A percentile compares a stretch with the other conserved stretches of the same genome.
Conservation (phyloP, 2,888 invertebrate genomes). For the Apamea epomidion region DNA sequence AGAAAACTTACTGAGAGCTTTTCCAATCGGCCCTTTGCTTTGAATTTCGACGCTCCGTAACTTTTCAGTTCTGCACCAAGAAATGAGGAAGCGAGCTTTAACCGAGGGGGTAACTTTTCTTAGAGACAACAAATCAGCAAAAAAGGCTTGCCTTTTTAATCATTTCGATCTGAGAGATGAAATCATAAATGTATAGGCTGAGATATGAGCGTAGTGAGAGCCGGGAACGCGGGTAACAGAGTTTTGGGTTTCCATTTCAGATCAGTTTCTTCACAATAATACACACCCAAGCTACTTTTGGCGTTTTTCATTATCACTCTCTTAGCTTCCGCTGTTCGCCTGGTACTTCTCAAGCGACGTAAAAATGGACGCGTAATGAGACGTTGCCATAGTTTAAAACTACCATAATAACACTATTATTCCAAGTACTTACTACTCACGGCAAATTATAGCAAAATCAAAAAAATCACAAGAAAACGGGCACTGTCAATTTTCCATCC, state of each 20-base stretch:
- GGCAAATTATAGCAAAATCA: neutral
- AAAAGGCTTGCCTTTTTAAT: neutral
- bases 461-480: slow-evolving; percentile 3
- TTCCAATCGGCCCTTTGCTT: slow-evolving; percentile 10
- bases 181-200: neutral
- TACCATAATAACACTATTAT: slow-evolving; percentile 11
- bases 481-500: neutral
- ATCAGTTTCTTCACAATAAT: neutral
- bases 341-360: slow-evolving; percentile 26
- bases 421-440: neutral
- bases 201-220: neutral
- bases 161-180: neutral
- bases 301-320: slow-evolving; percentile 11
- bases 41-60: slow-evolving; percentile 17
- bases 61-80: slow-evolving; percentile 24
- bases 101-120: neutral
- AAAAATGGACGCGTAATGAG: neutral
- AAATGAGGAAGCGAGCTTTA: slow-evolving; percentile 23
- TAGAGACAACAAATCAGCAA: neutral
- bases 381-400: slow-evolving; percentile 10
- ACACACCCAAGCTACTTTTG: neutral
- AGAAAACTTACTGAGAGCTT: slow-evolving; percentile 6
- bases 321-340: slow-evolving; percentile 32
- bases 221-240: slow-evolving; percentile 1
- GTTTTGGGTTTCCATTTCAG: neutral